Base-by-base conservation (phyloP, 2,888 invertebrate species). In the Sphaerophoria rueppellii region DNA sequence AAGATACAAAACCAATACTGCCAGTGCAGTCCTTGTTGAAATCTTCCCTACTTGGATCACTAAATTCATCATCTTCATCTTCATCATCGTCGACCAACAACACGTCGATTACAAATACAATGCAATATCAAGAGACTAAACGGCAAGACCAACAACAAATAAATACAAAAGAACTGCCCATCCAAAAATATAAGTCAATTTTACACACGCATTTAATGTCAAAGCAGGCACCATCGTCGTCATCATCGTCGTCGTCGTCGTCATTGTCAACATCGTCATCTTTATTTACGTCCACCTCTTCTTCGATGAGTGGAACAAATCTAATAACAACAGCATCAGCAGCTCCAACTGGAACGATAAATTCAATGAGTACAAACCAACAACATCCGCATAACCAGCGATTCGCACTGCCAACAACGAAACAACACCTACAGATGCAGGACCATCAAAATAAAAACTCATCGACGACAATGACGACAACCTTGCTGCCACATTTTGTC, bases 181-280 rank as follows among this genome's bases (percentile, higher is more conserved):
- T 83, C 37, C 80, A 86, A 61, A 80, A 89, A 77, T 91, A 91
- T 88, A 91, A 90, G 88, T 91, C 91, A 87, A 91, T 91, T 87
- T 87, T 91, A 87, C 91, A 91, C 88, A 88, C 91, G 87, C 91
- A 91, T 88, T 88, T 91, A 88, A 90, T 91, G 89, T 90, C 91
- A 82, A 91, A 91, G 88, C 90, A 90, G 88, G 87, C 89, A 87
- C 83, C 88, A 76, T 86, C 88, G 82, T 63, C 86, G 76, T 70
- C 80, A 52, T 63, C 87, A 48, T 50, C 88, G 54, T 76, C 87
- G 70, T 34, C 87, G 50, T 50, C 88, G 54, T 76, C 87, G 70
- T 34, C 88, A 72, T 65, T 87, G 74, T 52, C 87, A 74, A 46
- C 87, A 54, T 34, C 82, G 73, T 12, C 87, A 63, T 58, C 24